Evolutionary conservation across 2,888 invertebrate species (phyloP).

Genomic region (Odontocerum albicorne): DNA sequence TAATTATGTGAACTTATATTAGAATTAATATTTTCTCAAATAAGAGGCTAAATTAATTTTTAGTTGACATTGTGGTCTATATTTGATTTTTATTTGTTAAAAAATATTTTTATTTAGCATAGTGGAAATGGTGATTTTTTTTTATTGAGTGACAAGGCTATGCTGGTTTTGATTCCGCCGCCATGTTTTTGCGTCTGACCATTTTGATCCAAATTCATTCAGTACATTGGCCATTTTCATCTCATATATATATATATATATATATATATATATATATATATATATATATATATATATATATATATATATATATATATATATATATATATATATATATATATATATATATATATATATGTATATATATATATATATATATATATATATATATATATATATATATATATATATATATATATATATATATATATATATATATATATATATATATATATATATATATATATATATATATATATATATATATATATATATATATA

Average conservation of each 20-base stretch:
- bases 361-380: neutral
- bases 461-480: neutral
- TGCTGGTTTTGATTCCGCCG: too few species aligned
- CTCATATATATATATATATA: conserved; percentile 8
- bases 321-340: conserved; percentile 2
- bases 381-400: neutral
- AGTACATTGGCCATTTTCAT: too few species aligned
- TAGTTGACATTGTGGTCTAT: too few species aligned
- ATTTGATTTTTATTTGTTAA: too few species aligned
- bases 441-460: neutral
- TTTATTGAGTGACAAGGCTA: too few species aligned
- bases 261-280: conserved; percentile 14
- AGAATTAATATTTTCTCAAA: too few species aligned
- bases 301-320: conserved; percentile 10
- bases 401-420: neutral
- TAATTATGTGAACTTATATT: too few species aligned
- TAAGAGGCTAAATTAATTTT: too few species aligned
- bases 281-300: conserved; percentile 19
- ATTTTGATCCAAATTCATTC: too few species aligned
- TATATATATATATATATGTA: neutral
- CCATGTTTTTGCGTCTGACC: too few species aligned
- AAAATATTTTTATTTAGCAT: too few species aligned
- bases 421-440: neutral
- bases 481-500: neutral
- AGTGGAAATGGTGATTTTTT: too few species aligned